Conservation (phyloP, 2,888 invertebrate genomes). For the Drosophila rellima region DNA sequence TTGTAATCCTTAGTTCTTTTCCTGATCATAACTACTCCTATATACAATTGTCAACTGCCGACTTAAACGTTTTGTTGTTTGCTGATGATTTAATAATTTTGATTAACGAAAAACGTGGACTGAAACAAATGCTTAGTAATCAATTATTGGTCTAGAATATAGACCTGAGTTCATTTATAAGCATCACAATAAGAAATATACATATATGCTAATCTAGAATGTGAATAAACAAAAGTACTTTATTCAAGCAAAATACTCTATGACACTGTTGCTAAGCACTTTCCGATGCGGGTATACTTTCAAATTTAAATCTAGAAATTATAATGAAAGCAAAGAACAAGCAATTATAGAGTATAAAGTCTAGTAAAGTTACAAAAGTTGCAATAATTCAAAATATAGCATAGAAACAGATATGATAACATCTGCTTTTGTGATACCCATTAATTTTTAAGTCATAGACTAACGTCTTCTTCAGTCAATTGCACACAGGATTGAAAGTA, state of each 20-base stretch:
- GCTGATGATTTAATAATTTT: constrained; percentile 35
- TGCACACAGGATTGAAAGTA: neutral
- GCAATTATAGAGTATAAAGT: too few species aligned
- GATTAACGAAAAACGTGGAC: constrained; percentile 15
- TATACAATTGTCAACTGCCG: neutral
- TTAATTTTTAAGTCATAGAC: neutral
- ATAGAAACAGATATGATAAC: too few species aligned
- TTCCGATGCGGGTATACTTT: neutral
- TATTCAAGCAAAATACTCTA: neutral
- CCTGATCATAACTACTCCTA: neutral
- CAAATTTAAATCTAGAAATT: too few species aligned
- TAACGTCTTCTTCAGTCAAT: neutral
- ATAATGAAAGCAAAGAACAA: too few species aligned
- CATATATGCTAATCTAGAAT: constrained; percentile 5
- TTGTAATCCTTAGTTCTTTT: neutral
- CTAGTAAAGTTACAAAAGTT: neutral
- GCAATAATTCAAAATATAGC: neutral
- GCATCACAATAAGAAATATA: neutral
- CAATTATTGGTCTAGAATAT: constrained; percentile 49
- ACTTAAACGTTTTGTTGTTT: constrained; percentile 33
- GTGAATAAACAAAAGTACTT: neutral
- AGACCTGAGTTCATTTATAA: constrained; percentile 50
- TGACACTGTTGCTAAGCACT: constrained; percentile 3
- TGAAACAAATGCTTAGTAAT: constrained; percentile 30
- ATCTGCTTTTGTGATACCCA: neutral